Evolutionary conservation across 2,888 invertebrate species (phyloP).

Genomic region (Lepidochrysops patricia): DNA sequence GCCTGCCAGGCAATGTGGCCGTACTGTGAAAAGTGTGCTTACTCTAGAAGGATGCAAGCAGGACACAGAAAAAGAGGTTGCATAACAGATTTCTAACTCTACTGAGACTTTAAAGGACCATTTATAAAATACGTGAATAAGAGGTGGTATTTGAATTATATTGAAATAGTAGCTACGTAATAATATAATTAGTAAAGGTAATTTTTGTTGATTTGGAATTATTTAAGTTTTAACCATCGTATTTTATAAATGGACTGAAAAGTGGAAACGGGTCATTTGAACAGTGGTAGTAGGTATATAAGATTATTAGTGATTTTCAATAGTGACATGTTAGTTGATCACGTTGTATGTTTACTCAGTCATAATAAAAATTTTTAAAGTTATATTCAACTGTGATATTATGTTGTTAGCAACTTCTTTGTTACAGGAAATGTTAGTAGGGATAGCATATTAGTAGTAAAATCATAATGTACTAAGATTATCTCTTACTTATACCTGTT

Average conservation of each 20-base stretch:
- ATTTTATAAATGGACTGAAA: neutral
- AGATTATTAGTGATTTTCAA: neutral
- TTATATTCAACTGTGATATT: neutral
- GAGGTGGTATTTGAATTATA: neutral
- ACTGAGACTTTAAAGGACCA: neutral
- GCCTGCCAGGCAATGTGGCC: conserved; percentile 80
- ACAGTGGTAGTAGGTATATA: neutral
- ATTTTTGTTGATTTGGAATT: neutral
- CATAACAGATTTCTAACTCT: conserved; percentile 12
- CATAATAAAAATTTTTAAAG: neutral
- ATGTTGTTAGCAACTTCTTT: neutral
- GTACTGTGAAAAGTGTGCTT: conserved; percentile 72
- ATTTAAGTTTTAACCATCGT: neutral
- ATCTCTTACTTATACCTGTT: no score
- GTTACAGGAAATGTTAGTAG: conserved; percentile 43
- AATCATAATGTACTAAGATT: neutral
- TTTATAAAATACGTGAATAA: neutral
- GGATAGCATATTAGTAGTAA: conserved; percentile 30
- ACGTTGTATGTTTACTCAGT: neutral
- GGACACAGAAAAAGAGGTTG: conserved; percentile 39
- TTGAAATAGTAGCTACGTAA: neutral
- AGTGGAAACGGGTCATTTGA: neutral
- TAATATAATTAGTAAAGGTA: no score
- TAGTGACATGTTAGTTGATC: neutral
- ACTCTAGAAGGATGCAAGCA: conserved; percentile 70